A percentile compares a stretch with the other conserved stretches of the same genome.
Conservation (phyloP, 2,888 invertebrate species). For the Carcina quercana region DNA sequence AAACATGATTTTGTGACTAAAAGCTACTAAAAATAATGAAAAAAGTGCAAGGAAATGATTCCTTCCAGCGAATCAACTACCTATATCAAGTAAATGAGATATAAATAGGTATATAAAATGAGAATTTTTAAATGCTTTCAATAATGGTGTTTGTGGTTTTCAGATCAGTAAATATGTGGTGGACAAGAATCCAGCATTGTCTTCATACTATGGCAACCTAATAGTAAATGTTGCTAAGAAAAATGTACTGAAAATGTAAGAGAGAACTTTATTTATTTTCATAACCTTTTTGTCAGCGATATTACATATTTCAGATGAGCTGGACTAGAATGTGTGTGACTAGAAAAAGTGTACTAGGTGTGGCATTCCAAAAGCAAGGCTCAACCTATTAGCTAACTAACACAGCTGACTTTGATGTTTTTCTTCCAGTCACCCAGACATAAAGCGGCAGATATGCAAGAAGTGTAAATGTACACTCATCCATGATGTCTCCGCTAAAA, state of each 20-base stretch:
- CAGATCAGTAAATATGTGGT: slow-evolving; percentile 69
- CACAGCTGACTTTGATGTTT: slow-evolving; percentile 5
- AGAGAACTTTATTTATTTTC: too few relatives aligned
- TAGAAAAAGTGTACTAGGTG: too few relatives aligned
- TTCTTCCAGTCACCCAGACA: slow-evolving; percentile 69
- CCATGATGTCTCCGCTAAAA: slow-evolving; percentile 63
- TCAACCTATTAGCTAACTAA: too few relatives aligned
- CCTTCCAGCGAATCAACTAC: slow-evolving; percentile 80
- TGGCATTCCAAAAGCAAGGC: too few relatives aligned
- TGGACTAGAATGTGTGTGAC: too few relatives aligned
- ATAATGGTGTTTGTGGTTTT: slow-evolving; percentile 20
- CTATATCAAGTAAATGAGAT: slow-evolving; percentile 76
- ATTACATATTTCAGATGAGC: too few relatives aligned
- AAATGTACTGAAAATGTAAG: slow-evolving; percentile 75
- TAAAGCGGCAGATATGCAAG: slow-evolving; percentile 76
- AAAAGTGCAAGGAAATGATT: slow-evolving; percentile 78
- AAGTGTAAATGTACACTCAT: slow-evolving; percentile 70
- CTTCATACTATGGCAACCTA: slow-evolving; percentile 72
- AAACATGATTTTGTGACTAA: slow-evolving; percentile 1
- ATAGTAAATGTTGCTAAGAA: slow-evolving; percentile 74
- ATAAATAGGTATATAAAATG: background rate
- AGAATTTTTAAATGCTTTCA: background rate
- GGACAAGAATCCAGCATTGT: slow-evolving; percentile 44
- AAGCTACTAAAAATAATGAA: slow-evolving; percentile 41
- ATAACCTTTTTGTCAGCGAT: too few relatives aligned